Evolutionary conservation across 2,888 invertebrate genomes (phyloP), one percentile per base, ranked within the genome.

Genomic region (Phengaris alcon): DNA sequence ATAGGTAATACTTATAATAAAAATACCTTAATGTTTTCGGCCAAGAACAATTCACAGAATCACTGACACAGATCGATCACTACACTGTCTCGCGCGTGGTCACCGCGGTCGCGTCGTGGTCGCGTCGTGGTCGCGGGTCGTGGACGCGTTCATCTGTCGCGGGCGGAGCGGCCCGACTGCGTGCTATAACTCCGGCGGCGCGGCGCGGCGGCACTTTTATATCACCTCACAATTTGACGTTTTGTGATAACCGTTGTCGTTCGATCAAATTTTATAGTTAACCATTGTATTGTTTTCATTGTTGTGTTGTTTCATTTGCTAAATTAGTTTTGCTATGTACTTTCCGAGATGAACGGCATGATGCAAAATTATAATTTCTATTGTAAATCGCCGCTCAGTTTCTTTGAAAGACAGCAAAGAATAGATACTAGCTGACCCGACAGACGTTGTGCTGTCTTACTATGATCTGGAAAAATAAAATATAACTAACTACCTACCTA

Each of bases 1-100:
- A 88, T 88, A n/a, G n/a, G n/a, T n/a, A 87, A 88, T 80, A 80
- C 72, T 15, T 48, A 48, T 8, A 44, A 72, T 35, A 54, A 54
- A 70, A 72, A 72, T 72, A 72, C 72, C 72, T 72, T 54, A 22
- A 72, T 72, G 13, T 70, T 70, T 72, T 52, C 72, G 35, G 52
- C 72, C 15, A 54, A 72, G 52, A 72, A 72, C 51, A 72, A 54
- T 52, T 22, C 72, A 72, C 72, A 72, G 35, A 72, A 72, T 72
- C 72, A 72, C 72, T 72, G 72, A 54, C 72, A 72, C 72, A 72
- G 52, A 72, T 72, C 52, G 22, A 52, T 52, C 72, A 72, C 72
- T 35, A 54, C 72, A 72, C 72, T 54, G 64, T 55, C 55, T 35
- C 35, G 44, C 51, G 72, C 51, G 72, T 52, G 72, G 52, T 52